Conservation (phyloP, 2,113 vertebrate species). For the Ciconia stormi region DNA sequence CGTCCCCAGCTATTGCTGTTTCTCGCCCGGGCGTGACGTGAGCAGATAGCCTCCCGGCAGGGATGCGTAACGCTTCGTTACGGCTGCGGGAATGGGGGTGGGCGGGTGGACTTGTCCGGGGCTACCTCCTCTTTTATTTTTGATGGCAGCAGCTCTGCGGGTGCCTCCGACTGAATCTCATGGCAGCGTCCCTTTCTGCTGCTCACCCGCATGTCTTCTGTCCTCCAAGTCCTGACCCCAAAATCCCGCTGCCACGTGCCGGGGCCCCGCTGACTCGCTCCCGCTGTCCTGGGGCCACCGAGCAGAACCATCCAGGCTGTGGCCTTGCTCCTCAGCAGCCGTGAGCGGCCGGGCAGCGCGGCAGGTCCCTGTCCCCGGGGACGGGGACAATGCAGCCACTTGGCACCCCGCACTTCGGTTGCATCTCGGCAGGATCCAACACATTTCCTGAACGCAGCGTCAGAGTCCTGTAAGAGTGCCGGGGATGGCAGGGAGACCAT, state of each 20-base stretch:
- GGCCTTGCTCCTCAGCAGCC: background rate
- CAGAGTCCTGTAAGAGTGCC: background rate
- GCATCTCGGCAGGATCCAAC: background rate
- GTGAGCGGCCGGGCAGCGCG: background rate
- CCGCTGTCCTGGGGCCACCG: background rate
- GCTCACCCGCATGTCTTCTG: background rate
- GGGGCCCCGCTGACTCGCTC: background rate
- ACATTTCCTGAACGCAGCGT: rapidly evolving
- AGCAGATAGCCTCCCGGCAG: background rate
- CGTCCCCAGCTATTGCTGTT: background rate
- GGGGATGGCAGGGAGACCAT: background rate
- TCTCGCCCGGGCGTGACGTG: background rate
- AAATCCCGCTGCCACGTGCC: rapidly evolving
- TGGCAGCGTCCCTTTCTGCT: background rate
- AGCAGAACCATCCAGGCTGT: background rate
- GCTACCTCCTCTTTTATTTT: background rate
- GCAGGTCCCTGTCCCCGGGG: background rate
- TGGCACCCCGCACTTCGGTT: background rate
- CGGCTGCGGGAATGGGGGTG: background rate
- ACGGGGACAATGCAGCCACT: background rate
- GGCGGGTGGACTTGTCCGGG: background rate
- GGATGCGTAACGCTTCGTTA: background rate
- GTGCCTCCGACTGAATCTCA: background rate
- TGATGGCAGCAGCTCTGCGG: background rate
- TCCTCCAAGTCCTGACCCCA: background rate